phyloP scores from a whole-genome alignment of 1,140 invertebrate genomes.

The Eriosoma lanigerum region DNA sequence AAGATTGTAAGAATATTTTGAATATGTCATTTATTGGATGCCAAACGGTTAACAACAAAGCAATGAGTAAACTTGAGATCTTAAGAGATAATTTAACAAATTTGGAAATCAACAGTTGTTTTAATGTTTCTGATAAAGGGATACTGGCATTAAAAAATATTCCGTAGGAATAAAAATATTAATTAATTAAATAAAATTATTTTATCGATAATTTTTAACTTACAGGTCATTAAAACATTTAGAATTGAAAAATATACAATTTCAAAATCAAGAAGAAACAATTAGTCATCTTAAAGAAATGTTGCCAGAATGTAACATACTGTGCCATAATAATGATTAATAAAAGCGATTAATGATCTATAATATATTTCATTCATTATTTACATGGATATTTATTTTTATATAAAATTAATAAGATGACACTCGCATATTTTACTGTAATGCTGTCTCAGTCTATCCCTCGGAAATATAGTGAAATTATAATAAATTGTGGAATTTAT shows the following conservation, averaged over 20 bases:
- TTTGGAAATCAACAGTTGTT: constrained; percentile 31
- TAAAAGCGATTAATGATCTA: no score
- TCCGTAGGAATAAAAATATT: background rate
- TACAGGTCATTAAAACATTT: constrained; percentile 27
- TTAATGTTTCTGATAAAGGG: constrained; percentile 35
- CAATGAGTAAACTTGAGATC: background rate
- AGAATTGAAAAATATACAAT: constrained; percentile 42
- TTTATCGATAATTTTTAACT: background rate
- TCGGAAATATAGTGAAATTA: no score
- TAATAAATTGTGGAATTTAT: no score
- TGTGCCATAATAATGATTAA: background rate
- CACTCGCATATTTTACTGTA: no score
- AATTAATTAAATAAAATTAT: background rate
- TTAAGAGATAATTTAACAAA: constrained; percentile 5
- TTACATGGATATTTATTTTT: no score
- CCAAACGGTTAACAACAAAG: constrained; percentile 25
- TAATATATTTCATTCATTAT: no score
- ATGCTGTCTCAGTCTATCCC: no score
- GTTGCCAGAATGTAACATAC: constrained; percentile 15
- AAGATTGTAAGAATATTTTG: constrained; percentile 31
- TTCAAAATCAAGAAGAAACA: background rate
- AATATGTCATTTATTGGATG: constrained; percentile 12
- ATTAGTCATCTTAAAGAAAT: constrained; percentile 9
- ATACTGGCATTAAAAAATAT: background rate
- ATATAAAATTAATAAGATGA: no score